Evolutionary conservation across 2,113 vertebrate species (phyloP).

Genomic region (Colinus virginianus): DNA sequence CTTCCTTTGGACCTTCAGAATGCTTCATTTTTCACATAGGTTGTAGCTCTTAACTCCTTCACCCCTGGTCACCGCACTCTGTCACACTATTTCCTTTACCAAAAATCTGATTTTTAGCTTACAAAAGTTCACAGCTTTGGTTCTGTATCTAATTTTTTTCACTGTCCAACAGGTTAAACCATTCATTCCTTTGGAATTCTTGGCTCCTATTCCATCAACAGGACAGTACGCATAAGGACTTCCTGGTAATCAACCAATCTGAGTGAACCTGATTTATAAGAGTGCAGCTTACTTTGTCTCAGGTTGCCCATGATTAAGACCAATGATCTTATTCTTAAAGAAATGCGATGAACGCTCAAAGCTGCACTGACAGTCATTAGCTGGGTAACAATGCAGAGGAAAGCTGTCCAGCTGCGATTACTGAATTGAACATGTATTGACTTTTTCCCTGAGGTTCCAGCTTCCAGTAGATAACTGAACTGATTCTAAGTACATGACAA

Average conservation of each 20-base stretch:
- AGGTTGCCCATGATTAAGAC: not conserved
- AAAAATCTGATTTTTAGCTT: not conserved
- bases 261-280: not conserved
- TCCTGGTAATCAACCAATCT: not conserved
- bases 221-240: not conserved
- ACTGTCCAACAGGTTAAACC: not conserved
- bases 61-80: not conserved
- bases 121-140: not conserved
- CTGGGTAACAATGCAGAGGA: not conserved
- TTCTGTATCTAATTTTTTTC: not conserved
- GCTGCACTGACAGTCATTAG: not conserved
- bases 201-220: not conserved
- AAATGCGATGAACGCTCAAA: not conserved
- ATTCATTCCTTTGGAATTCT: not conserved
- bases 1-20: not conserved
- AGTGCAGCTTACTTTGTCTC: not conserved
- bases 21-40: not conserved
- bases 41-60: not conserved
- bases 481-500: not conserved
- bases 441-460: not conserved
- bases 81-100: not conserved
- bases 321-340: not conserved
- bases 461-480: not conserved
- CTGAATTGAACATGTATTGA: not conserved
- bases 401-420: not conserved